A percentile compares a stretch with the other conserved stretches of the same genome.
Evolutionary conservation across 2,888 invertebrate species (phyloP).

Genomic region (Mimas tiliae): DNA sequence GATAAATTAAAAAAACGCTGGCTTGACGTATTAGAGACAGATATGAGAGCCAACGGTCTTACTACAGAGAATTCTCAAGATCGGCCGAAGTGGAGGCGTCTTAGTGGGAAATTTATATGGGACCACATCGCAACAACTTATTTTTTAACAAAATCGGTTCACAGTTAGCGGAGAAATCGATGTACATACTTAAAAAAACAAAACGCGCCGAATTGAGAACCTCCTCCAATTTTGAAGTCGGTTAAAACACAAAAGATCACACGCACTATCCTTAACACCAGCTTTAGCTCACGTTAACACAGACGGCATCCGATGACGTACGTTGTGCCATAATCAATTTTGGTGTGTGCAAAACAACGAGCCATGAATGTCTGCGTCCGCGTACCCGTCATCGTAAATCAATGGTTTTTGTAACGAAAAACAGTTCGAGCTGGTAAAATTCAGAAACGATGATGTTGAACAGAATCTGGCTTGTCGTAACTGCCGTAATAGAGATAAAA

Average conservation of each 20-base stretch:
- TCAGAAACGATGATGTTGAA: constrained; percentile 3
- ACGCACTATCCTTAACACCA: background rate
- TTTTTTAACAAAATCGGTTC: too few relatives aligned
- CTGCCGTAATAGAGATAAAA: constrained; percentile 22
- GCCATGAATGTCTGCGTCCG: background rate
- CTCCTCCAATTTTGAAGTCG: too few relatives aligned
- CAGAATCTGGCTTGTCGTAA: constrained; percentile 4
- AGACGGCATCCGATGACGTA: constrained; percentile 12
- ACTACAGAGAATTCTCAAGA: too few relatives aligned
- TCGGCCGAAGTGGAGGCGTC: too few relatives aligned
- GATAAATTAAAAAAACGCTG: background rate
- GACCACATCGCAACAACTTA: too few relatives aligned
- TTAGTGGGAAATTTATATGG: too few relatives aligned
- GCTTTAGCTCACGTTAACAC: background rate
- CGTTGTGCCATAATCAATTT: constrained; percentile 3
- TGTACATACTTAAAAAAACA: too few relatives aligned
- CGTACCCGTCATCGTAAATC: background rate
- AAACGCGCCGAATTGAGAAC: too few relatives aligned
- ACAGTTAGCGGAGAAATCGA: too few relatives aligned
- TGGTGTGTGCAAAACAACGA: constrained; percentile 14
- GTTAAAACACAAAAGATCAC: background rate
- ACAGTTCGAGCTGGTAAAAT: constrained; percentile 9
- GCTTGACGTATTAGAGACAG: too few relatives aligned
- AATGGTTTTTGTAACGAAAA: constrained; percentile 19
- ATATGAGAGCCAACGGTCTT: too few relatives aligned